Base-by-base conservation (phyloP, 2,888 invertebrate species). In the Lacanobia wlatinum region DNA sequence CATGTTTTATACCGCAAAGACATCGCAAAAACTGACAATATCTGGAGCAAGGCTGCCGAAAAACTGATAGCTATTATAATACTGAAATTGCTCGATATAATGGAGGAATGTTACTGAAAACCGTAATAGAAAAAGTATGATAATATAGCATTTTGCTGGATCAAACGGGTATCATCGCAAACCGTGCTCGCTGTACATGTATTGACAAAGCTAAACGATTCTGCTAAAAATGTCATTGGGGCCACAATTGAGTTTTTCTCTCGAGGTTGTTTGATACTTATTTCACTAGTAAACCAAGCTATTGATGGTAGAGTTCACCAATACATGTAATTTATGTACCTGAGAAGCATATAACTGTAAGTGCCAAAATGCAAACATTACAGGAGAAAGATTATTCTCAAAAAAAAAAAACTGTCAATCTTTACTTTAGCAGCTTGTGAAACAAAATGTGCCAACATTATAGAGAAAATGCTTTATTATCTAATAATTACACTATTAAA, bases 1-100 rank as follows among this genome's bases (percentile, higher is more conserved):
- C 72, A 86, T 79, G 88, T 90, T 95, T 91, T 95, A 95, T 95
- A 95, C 90, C 75, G 67, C 68, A 73, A 72, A 77, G 40, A 50
- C 62, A 65, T 43, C 73, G 84, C 87, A 95, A 95, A 95, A 95
- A 95, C 89, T 52, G 72, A 43, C 74, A 76, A 56, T 75, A 92
- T 89, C 87, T 92, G 85, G 95, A 91, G 86, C 95, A 90, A 94
- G 95, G 95, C 87, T 92, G 84, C 71, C 79, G 89, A 90, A 90
- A 90, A 90, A 92, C 84, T 78, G 69, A 76, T 72, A 70, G 73
- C 86, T 86, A 86, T 88, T 88, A 85, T 87, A 65, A 62, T 71
- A 70, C 78, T 82, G 78, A 80, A 83, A 80, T 70, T 74, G 61
- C 8, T 21, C 64, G 70, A 69, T 65, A 71, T 74, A 78, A 83